Evolutionary conservation across 92 coral and sea anemone species (phyloP), one percentile per base, ranked within the genome.

Genomic region (Micromussa lordhowensis): DNA sequence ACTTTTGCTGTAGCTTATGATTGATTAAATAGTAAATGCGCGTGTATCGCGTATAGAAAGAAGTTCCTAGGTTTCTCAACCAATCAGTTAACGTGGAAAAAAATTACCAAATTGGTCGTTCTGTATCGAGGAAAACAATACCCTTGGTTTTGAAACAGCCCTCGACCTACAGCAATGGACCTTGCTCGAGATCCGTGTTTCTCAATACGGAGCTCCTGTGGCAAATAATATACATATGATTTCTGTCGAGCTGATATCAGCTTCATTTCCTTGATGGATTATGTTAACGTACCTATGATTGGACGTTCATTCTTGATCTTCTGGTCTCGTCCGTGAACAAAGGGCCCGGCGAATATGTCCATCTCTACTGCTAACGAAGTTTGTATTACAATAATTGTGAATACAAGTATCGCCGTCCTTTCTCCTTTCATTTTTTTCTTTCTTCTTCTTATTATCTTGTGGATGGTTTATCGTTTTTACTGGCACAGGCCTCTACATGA

Each of bases 211-310:
- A 1, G 16, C 51, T 44, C 51, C 18, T 28, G 59, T 18, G 58
- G 48, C 58, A 34, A 55, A 55, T 4, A 55, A 55, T 11, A 3
- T 5, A 16, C 22, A 21, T 55, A 55, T 15, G 22, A 55, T 55
- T 1, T 51, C 14, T 55, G 61, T 55, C 30, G 69, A n/a, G 13
- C 29, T 64, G 31, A 64, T 19, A 24, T 64, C 14, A n/a, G 59
- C 14, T 77, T 6, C 4, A 24, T 21, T 77, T 48, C 3, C 14
- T 24, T 8, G 4, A 38, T n/a, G 16, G 3, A 10, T 40, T 34
- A 49, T 22, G 48, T 14, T 76, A 1, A 64, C 85, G 0, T 44
- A 81, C 85, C 85, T 81, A 81, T 61, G 75, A 81, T 81, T 35
- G 85, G 85, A 17, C 85, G 55, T 1, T 63, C 36, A 26, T 72